A percentile compares a stretch with the other conserved stretches of the same genome.
Evolutionary conservation across 2,797 vertebrate species (phyloP).

Genomic region (Chelonia mydas): DNA sequence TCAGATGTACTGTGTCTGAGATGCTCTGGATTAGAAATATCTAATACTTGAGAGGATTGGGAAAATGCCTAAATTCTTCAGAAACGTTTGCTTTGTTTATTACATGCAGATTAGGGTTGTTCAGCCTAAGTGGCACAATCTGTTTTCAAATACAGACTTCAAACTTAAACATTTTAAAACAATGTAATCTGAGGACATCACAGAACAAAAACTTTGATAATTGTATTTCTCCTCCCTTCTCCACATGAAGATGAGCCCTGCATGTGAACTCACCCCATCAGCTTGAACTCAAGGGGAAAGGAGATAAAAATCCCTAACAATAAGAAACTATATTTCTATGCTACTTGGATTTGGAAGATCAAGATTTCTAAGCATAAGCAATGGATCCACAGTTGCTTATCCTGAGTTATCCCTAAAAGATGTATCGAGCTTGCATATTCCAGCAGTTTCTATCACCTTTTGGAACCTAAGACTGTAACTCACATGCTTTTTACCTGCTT

Average conservation of each 20-base stretch:
- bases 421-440: not conserved
- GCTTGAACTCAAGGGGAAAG: not conserved
- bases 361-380: not conserved
- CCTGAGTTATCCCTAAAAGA: not conserved
- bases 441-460: not conserved
- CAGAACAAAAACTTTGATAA: too few species aligned
- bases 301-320: not conserved
- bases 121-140: not conserved
- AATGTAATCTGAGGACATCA: not conserved
- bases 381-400: not conserved
- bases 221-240: too few species aligned
- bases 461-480: too few species aligned
- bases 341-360: not conserved
- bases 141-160: slow-evolving; percentile 6
- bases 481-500: too few species aligned
- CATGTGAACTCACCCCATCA: not conserved
- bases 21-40: slow-evolving; percentile 10
- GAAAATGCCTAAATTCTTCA: slow-evolving; percentile 17
- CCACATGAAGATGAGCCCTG: not conserved
- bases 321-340: not conserved
- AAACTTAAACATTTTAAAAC: slow-evolving; percentile 4
- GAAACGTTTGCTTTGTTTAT: slow-evolving; percentile 1
- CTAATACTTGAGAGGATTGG: slow-evolving; percentile 9
- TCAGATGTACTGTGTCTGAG: not conserved
- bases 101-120: not conserved